Base-by-base conservation (phyloP, 1,140 invertebrate species). In the Aphaenogaster floridana region DNA sequence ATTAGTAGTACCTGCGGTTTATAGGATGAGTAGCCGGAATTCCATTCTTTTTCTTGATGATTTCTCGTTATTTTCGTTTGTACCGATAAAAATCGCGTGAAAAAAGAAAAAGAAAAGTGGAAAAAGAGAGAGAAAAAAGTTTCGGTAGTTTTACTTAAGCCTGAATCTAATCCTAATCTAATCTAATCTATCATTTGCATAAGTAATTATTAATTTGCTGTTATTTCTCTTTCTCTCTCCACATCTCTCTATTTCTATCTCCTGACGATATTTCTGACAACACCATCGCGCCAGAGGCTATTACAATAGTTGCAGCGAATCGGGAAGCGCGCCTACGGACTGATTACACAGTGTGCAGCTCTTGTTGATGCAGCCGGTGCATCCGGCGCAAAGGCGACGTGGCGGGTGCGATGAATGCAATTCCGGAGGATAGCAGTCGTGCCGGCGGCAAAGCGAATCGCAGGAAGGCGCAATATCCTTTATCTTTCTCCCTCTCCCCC, bases 321-420 rank as follows among this genome's bases (percentile, higher is more conserved):
- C 45, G 63, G 45, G 61, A 42, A 57, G 66, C 61, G 91, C 93
- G 93, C 93, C 93, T 93, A 89, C 8, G 68, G 90, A 91, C 90
- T 93, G 93, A 94, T 94, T 93, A 93, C 87, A 93, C 92, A 90
- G 91, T 59, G 9, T 91, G 79, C 91, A 74, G 83, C 86, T 74
- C 88, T 48, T 17, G 64, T 36, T 48, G 64, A 34, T 78, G 83
- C 83, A 64, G 66, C 57, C 68, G 57, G 45, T 79, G 63, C 21
- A 48, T 85, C 34, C 74, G 48, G 39, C 71, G 54, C 61, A 69
- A 39, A 39, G 48, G 7, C 45, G 34, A 57, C 34, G 45, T 36
- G 21, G 78, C 28, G 21, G 42, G 74, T 4, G 45, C 34, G 36
- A 69, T 69, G 48, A 28, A 69, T 45, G 63, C 63, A 69, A 80